Evolutionary conservation across 53 echinoderm and acorn worm genomes (phyloP).

Genomic region (Apostichopus leukothele): DNA sequence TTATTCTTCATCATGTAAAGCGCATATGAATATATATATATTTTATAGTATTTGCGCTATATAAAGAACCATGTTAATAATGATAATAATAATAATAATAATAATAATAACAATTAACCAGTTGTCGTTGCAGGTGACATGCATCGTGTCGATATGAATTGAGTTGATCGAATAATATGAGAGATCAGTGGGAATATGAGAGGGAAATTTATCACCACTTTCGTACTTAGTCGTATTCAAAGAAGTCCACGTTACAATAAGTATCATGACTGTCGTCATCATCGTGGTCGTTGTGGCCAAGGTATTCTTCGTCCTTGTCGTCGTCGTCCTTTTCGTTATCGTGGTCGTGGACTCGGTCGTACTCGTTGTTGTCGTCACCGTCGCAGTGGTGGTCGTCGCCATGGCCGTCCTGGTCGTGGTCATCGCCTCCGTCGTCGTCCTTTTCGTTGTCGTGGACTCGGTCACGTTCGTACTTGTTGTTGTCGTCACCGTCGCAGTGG

Average conservation of each 20-base stretch:
- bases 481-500: constrained; percentile 3
- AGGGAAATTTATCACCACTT: too few species aligned
- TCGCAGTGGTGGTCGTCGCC: not conserved
- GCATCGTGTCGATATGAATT: too few species aligned
- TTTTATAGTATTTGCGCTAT: too few species aligned
- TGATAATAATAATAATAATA: too few species aligned
- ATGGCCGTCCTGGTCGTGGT: not conserved
- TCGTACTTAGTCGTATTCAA: too few species aligned
- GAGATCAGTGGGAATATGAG: too few species aligned
- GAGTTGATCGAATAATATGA: too few species aligned
- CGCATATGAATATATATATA: too few species aligned
- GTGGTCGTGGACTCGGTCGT: not conserved
- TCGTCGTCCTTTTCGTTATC: constrained; percentile 14
- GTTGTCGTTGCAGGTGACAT: too few species aligned
- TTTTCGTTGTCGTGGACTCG: not conserved
- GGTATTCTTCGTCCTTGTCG: not conserved
- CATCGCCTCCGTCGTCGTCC: not conserved
- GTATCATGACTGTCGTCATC: constrained; percentile 1
- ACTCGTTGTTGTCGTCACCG: constrained; percentile 3
- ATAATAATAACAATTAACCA: too few species aligned
- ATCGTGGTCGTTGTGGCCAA: not conserved
- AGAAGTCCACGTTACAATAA: not conserved
- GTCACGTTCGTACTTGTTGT: not conserved
- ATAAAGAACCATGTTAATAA: too few species aligned
- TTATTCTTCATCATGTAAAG: too few species aligned